Base-by-base conservation (phyloP, 2,797 vertebrate genomes). In the Macropodus opercularis region DNA sequence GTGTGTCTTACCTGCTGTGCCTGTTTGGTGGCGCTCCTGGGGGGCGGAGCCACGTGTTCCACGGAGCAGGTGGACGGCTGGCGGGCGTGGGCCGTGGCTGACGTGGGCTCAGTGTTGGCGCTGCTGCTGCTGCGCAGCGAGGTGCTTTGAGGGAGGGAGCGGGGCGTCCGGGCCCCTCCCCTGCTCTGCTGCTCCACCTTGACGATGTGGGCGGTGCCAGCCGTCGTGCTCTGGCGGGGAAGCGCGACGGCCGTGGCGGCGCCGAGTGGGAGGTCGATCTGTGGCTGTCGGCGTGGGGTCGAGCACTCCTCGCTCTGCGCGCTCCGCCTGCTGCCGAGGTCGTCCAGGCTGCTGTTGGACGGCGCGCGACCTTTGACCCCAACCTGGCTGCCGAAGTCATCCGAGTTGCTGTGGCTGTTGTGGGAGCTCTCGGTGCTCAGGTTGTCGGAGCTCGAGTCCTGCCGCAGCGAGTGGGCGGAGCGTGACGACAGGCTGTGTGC, bases 361-460 rank as follows among this genome's bases (percentile, higher is more conserved):
- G 92, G 90, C 13, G n/a, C 71, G 2, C 60, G 80, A 60, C 71
- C 80, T 47, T 74, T 83, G 21, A 50, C 75, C 64, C 79, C 86
- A 46, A 42, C 65, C 70, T 79, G 86, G 79, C 85, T 82, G 42
- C 80, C 80, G 0, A 71, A 52, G 21, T 93, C 93, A 0, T 93
- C 95, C 0, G 94, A 93, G 39, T 92, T 93, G 78, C 86, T 86
- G 81, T 92, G 95, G 81, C 95, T 96, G 81, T 94, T 94, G 35
- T 85, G 91, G 6, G 95, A 96, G 83, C 96, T 97, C 86, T 92
- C 92, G 0, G 93, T 93, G 92, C 96, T 98, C 75, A 97, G 86
- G 90, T 97, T 96, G 82, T 97, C 97, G 0, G 95, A 92, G 91
- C 96, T 97, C 71, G 96, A 97, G 89, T 95, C 94, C 15, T 88